Conservation (phyloP, 30 jellyfish, hydroid and myxozoan species). For the Aurelia sp. region DNA sequence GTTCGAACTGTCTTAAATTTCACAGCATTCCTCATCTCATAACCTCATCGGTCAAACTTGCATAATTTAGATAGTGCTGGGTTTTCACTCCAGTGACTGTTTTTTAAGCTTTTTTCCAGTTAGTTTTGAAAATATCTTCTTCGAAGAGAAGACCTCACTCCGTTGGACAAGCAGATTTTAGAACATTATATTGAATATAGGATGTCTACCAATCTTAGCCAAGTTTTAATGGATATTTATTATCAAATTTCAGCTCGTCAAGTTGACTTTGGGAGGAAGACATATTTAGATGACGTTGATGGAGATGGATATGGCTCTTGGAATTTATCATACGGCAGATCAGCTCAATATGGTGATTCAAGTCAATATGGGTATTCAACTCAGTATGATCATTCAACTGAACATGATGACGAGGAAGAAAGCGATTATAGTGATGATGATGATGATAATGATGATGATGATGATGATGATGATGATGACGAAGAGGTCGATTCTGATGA, state of each 20-base stretch:
- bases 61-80: no score
- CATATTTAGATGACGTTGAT: slow-evolving; percentile 45
- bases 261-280: slow-evolving; percentile 62
- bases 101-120: no score
- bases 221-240: neutral
- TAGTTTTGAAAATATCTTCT: no score
- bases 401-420: slow-evolving; percentile 49
- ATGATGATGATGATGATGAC: slow-evolving; percentile 47
- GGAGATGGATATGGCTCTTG: slow-evolving; percentile 55
- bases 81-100: no score
- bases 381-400: slow-evolving; percentile 16
- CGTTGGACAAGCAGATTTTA: no score
- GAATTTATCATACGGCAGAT: slow-evolving; percentile 26
- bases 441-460: slow-evolving; percentile 67
- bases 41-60: no score
- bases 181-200: no score
- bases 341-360: slow-evolving; percentile 30
- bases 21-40: no score
- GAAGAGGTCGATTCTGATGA: slow-evolving; percentile 9
- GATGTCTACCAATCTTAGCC: no score
- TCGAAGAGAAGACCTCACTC: no score
- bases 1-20: no score
- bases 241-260: slow-evolving; percentile 16
- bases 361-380: slow-evolving; percentile 30
- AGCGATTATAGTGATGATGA: slow-evolving; percentile 72